phyloP scores from a whole-genome alignment of 2,888 invertebrate species.

The Schizotus pectinicornis region DNA sequence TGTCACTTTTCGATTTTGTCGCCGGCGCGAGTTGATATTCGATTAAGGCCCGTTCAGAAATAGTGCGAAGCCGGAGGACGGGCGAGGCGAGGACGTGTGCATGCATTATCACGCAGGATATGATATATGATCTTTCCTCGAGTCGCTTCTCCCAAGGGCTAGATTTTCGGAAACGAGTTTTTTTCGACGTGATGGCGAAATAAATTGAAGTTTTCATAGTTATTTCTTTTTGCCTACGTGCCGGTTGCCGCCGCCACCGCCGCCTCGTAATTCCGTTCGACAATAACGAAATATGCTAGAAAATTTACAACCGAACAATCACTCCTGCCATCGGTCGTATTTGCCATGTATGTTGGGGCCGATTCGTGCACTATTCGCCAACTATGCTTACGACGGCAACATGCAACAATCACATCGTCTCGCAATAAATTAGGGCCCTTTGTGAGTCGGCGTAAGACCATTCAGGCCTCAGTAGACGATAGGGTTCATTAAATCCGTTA shows the following conservation, averaged over 20 bases:
- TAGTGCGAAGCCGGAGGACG: conserved; percentile 23
- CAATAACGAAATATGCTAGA: too few species aligned
- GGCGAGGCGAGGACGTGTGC: conserved; percentile 36
- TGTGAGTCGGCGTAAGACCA: conserved; percentile 50
- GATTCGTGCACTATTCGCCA: too few species aligned
- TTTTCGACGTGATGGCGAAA: conserved; percentile 39
- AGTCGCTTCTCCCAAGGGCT: conserved; percentile 45
- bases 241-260: too few species aligned
- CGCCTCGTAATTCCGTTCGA: too few species aligned
- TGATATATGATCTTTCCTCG: conserved; percentile 46
- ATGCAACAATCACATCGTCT: conserved; percentile 56
- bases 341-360: too few species aligned
- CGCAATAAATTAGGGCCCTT: conserved; percentile 55
- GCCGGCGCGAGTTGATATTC: too few species aligned
- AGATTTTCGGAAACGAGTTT: conserved; percentile 51
- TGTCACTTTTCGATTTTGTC: too few species aligned
- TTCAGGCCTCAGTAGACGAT: conserved; percentile 54
- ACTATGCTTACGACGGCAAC: conserved; percentile 38
- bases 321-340: too few species aligned
- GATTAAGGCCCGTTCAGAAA: not conserved
- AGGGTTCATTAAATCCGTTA: conserved; percentile 59
- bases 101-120: conserved; percentile 48
- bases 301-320: too few species aligned
- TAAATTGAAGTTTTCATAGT: conserved; percentile 42
- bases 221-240: conserved; percentile 10